These are phyloP conservation scores for Nomada flava DNA, from an alignment of 2,888 invertebrate species.

Conservation along the genomic window DNA sequence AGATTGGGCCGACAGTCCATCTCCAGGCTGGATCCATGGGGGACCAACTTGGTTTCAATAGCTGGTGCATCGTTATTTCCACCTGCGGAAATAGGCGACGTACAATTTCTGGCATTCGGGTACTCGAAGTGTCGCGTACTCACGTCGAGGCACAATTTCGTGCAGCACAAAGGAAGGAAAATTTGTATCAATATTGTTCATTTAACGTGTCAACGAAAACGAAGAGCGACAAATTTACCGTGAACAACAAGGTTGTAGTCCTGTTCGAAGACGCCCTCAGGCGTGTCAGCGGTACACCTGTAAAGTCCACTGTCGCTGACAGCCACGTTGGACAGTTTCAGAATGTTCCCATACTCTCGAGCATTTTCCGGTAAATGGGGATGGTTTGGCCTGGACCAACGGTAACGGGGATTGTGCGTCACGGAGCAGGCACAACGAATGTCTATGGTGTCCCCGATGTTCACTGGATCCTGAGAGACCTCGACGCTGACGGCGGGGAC, in stretches of 20 bases:
- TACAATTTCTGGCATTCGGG: no score
- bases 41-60: slow-evolving; percentile 86
- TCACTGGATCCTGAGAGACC: slow-evolving; percentile 84
- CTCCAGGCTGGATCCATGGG: slow-evolving; percentile 87
- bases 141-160: slow-evolving; percentile 25
- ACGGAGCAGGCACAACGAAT: slow-evolving; percentile 88
- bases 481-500: slow-evolving; percentile 80
- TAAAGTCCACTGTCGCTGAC: slow-evolving; percentile 89
- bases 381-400: slow-evolving; percentile 87
- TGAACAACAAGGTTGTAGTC: slow-evolving; percentile 87
- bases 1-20: slow-evolving; percentile 90
- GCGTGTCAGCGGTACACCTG: slow-evolving; percentile 87
- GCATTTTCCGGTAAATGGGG: slow-evolving; percentile 86
- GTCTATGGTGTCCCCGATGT: slow-evolving; percentile 87
- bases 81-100: slow-evolving; percentile 55
- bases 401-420: slow-evolving; percentile 77
- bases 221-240: slow-evolving; percentile 82
- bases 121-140: slow-evolving; percentile 32
- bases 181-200: not conserved
- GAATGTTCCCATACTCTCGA: slow-evolving; percentile 85
- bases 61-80: slow-evolving; percentile 81
- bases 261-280: slow-evolving; percentile 85
- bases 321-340: slow-evolving; percentile 87
- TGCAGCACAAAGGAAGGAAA: slow-evolving; percentile 29
- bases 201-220: no score